phyloP scores from a whole-genome alignment of 1,140 invertebrate genomes.

The Stratiolaelaps scimitus region DNA sequence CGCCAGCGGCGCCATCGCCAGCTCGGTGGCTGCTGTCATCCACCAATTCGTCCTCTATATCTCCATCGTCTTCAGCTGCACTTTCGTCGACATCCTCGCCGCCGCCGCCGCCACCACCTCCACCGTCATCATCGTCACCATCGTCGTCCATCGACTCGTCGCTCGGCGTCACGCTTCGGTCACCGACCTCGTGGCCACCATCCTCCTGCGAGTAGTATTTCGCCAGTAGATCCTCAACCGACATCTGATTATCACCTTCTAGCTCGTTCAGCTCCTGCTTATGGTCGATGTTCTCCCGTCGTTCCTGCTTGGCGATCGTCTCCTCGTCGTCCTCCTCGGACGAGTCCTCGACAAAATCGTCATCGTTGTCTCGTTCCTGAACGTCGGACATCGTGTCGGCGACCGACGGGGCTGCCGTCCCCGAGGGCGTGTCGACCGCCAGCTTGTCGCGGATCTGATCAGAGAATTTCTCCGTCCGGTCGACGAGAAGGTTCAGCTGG shows the following conservation, averaged over 20 bases:
- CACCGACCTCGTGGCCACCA: slow-evolving; percentile 46
- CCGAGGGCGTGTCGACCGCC: slow-evolving; percentile 44
- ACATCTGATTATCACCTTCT: slow-evolving; percentile 75
- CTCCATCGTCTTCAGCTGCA: slow-evolving; percentile 36
- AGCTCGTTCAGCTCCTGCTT: slow-evolving; percentile 71
- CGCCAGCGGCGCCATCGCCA: too few relatives aligned
- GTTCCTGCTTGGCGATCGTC: slow-evolving; percentile 83
- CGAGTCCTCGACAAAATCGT: slow-evolving; percentile 31
- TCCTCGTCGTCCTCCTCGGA: slow-evolving; percentile 77
- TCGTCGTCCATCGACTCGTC: slow-evolving; percentile 36
- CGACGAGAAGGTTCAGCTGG: slow-evolving; percentile 94
- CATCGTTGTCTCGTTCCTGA: slow-evolving; percentile 29
- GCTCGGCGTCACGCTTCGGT: slow-evolving; percentile 40
- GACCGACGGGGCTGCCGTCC: slow-evolving; percentile 38
- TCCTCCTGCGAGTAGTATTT: slow-evolving; percentile 4
- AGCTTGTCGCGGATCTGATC: slow-evolving; percentile 40
- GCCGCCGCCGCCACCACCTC: slow-evolving; percentile 33
- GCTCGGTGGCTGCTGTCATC: neutral
- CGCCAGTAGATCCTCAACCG: slow-evolving; percentile 61
- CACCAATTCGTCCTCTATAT: slow-evolving; percentile 34
- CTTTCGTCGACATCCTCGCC: slow-evolving; percentile 32
- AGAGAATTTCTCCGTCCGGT: slow-evolving; percentile 96
- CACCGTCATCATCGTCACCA: slow-evolving; percentile 36
- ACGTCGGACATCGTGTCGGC: slow-evolving; percentile 28
- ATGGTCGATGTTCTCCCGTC: slow-evolving; percentile 50